Conservation (phyloP, 2,113 vertebrate genomes). For the Pseudolaguvia tuberculata region DNA sequence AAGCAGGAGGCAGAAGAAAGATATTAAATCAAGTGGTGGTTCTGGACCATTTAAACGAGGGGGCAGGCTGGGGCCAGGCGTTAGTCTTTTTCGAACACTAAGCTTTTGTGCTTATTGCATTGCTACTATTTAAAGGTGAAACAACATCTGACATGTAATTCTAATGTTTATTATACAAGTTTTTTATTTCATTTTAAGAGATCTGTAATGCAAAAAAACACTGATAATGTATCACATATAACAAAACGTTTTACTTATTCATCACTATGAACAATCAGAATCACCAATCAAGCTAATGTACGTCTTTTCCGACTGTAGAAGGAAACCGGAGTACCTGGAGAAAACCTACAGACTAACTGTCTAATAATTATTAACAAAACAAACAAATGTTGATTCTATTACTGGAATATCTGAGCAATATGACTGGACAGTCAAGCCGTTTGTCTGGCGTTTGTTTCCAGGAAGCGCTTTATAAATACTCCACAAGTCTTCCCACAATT, state of each 20-base stretch:
- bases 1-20: background rate
- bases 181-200: background rate
- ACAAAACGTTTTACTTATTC: background rate
- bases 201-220: background rate
- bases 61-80: background rate
- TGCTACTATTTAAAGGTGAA: background rate
- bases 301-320: too few species aligned
- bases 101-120: background rate
- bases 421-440: slow-evolving; percentile 32
- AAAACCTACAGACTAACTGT: background rate
- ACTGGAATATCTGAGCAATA: slow-evolving; percentile 7
- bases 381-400: slow-evolving; percentile 8
- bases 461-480: slow-evolving; percentile 44
- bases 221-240: background rate
- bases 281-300: too few species aligned
- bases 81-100: background rate
- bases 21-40: slow-evolving; percentile 8
- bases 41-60: background rate
- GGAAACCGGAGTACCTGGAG: too few species aligned
- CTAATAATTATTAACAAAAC: background rate
- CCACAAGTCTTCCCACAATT: slow-evolving; percentile 44
- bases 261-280: too few species aligned
- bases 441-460: slow-evolving; percentile 45
- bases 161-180: background rate
- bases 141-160: background rate